phyloP scores from a whole-genome alignment of 1,140 invertebrate genomes.

The Procambarus clarkii region DNA sequence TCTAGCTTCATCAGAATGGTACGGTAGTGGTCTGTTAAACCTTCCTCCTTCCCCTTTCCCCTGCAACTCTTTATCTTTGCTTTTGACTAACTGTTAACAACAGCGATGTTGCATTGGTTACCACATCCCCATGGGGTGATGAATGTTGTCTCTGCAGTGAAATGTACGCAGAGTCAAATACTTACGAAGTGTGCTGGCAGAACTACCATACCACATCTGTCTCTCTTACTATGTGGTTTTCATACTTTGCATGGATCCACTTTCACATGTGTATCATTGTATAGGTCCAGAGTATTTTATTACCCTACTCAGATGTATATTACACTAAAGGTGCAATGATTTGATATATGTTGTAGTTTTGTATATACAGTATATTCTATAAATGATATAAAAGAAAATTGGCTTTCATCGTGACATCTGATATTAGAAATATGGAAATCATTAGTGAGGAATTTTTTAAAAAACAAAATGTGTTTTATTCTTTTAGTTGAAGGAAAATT shows the following conservation, averaged over 20 bases:
- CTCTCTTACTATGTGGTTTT: constrained; percentile 57
- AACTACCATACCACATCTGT: not conserved
- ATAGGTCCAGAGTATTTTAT: constrained; percentile 70
- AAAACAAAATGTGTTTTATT: constrained; percentile 60
- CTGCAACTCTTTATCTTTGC: constrained; percentile 19
- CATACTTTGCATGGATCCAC: constrained; percentile 65
- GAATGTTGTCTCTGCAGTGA: constrained; percentile 24
- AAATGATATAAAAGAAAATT: constrained; percentile 59
- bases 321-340: constrained; percentile 70
- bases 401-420: constrained; percentile 36
- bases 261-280: constrained; percentile 69
- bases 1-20: constrained; percentile 1
- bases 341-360: constrained; percentile 70
- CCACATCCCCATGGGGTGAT: constrained; percentile 22
- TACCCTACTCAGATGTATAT: constrained; percentile 67
- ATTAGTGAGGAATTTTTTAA: constrained; percentile 42
- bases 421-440: constrained; percentile 25
- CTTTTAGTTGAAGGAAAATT: constrained; percentile 65
- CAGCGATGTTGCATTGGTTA: constrained; percentile 32
- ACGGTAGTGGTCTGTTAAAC: constrained; percentile 21
- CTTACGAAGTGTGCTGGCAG: not conserved
- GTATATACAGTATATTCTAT: constrained; percentile 48
- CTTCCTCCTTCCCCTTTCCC: not conserved
- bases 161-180: not conserved
- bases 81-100: constrained; percentile 17